Evolutionary conservation across 2,888 invertebrate species (phyloP).

Genomic region (Megastigmus dorsalis): DNA sequence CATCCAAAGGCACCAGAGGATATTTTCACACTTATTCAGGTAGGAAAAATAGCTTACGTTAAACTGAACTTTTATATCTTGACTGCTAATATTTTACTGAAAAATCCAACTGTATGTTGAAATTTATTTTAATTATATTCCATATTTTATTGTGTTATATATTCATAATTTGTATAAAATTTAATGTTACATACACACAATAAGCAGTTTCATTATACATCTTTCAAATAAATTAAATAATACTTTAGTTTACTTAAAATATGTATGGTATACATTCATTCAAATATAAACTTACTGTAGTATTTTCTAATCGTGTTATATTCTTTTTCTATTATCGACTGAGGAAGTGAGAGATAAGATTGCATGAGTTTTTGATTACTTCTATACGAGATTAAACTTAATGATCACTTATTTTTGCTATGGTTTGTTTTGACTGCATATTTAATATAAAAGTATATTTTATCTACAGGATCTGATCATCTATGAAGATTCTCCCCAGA

Average conservation of each 20-base stretch:
- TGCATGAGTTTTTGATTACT: conserved; percentile 8
- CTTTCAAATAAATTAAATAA: background rate
- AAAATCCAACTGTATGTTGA: background rate
- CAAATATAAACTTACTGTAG: background rate
- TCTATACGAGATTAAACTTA: conserved; percentile 18
- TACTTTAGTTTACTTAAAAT: background rate
- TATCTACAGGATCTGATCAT: conserved; percentile 69
- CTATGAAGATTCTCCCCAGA: conserved; percentile 69
- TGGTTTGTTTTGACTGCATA: background rate
- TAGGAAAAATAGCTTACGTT: no score
- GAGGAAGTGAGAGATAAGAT: conserved; percentile 37
- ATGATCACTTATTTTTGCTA: background rate
- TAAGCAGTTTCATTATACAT: no score
- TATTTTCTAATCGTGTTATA: background rate
- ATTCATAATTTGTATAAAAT: background rate
- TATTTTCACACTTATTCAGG: conserved; percentile 76
- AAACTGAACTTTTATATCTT: no score
- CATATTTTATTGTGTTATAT: background rate
- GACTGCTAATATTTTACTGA: background rate
- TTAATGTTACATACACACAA: no score
- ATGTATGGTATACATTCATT: background rate
- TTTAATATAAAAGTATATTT: background rate
- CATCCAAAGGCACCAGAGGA: conserved; percentile 76
- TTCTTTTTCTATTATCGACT: background rate
- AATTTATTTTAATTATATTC: no score